Evolutionary conservation across 2,113 vertebrate species (phyloP).

Genomic region (Hydropotes inermis): DNA sequence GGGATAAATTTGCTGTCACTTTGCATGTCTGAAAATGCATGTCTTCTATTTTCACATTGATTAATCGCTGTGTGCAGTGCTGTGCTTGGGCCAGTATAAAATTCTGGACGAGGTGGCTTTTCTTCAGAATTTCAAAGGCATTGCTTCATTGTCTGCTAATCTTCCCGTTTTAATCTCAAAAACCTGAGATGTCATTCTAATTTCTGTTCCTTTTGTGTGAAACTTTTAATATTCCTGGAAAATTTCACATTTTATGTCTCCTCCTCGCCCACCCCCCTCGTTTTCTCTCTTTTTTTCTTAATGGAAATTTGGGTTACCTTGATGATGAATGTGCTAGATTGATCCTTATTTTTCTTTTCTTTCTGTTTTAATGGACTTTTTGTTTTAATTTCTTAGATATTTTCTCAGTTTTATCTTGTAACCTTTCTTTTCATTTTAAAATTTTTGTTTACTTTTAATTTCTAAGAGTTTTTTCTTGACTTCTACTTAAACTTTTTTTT

Average conservation of each 20-base stretch:
- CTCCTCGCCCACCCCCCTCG: not conserved
- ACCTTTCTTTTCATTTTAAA: constrained; percentile 4
- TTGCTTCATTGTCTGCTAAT: not conserved
- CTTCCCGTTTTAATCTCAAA: constrained; percentile 22
- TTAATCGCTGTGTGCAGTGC: not conserved
- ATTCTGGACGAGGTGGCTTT: not conserved
- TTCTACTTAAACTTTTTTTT: not conserved
- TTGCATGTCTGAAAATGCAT: not conserved
- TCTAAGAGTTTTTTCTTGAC: not conserved
- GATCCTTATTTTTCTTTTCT: not conserved
- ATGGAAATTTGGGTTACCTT: not conserved
- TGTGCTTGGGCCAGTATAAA: not conserved
- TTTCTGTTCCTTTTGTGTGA: not conserved
- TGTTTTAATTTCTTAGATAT: not conserved
- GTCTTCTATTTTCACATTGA: not conserved
- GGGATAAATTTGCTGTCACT: not conserved
- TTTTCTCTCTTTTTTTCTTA: not conserved
- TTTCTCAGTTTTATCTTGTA: not conserved
- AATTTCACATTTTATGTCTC: not conserved
- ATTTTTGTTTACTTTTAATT: not conserved
- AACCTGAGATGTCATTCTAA: not conserved
- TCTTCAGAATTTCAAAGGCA: not conserved
- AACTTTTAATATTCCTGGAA: not conserved
- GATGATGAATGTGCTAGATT: not conserved
- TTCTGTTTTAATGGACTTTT: not conserved